phyloP scores from a whole-genome alignment of 1,140 invertebrate species.

The Polypedilum vanderplanki region DNA sequence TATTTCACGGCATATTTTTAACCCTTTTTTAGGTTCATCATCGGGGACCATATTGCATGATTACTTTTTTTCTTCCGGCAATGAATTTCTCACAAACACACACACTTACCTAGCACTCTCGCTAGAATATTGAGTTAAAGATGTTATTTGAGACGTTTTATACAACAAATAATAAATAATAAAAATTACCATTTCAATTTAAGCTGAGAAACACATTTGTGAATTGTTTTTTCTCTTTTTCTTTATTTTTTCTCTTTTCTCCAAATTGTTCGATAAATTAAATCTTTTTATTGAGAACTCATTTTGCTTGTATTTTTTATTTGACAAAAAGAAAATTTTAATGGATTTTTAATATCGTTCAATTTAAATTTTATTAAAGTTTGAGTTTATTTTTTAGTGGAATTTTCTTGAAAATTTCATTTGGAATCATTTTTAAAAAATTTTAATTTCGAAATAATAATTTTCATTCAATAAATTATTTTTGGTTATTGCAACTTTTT shows the following conservation, averaged over 20 bases:
- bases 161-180: not conserved
- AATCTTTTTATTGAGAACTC: slow-evolving; percentile 21
- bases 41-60: slow-evolving; percentile 4
- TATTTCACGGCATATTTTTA: not conserved
- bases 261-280: slow-evolving; percentile 23
- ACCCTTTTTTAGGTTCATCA: not conserved
- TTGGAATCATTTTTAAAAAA: no score
- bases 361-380: no score
- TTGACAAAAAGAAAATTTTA: no score
- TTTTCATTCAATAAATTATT: no score
- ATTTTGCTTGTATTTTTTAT: not conserved
- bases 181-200: not conserved
- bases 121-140: not conserved
- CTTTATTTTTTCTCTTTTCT: not conserved
- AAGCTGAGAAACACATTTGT: not conserved
- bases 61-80: not conserved
- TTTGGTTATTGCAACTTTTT: no score
- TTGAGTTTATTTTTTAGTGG: no score
- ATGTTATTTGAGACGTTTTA: not conserved
- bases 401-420: no score
- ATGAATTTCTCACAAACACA: not conserved
- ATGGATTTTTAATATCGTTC: no score
- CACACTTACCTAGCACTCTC: no score
- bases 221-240: slow-evolving; percentile 1
- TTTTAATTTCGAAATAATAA: no score